Evolutionary conservation across 2,113 vertebrate species (phyloP), one percentile per base, ranked within the genome.

Genomic region (Gallinago jamesoni): DNA sequence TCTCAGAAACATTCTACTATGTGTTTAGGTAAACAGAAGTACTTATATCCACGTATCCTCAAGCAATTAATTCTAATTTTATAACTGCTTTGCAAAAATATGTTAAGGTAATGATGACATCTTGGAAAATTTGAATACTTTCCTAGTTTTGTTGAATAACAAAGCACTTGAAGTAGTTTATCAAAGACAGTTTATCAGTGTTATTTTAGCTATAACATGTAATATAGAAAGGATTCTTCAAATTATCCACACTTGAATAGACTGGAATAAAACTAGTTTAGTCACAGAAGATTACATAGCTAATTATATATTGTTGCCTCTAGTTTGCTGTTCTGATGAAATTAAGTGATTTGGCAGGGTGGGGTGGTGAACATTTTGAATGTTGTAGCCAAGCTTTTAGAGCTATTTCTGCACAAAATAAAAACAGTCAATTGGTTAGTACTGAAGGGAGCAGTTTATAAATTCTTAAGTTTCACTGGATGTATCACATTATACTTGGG

Each of bases 221-320:
- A 85, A 62, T 50, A 67, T 75, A 50, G 69, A 93, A 90, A 60
- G 45, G 27, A 77, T 94, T 90, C 70, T 88, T 95, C 59, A 76
- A 85, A 91, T 96, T 92, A 90, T 94, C 37, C 62, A 73, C 55
- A 31, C 79, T 90, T 90, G 78, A 95, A 94, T 76, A 67, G 59
- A 52, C 39, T 85, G 63, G 75, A 90, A 90, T 93, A 94, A 94
- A 90, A 39, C 52, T 79, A 70, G 55, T 94, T 93, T 83, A 90
- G 92, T 93, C 84, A 91, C 85, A 87, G 82, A 76, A 72, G 67
- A 90, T 93, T 95, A 53, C 47, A 45, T 76, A 73, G 33, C 39
- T 90, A 90, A 94, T 92, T 93, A 75, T n/a, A 47, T 93, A 63
- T 69, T 83, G 33, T 88, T 86, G 53, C 22, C 14, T 85, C 37